Evolutionary conservation across 2,113 vertebrate genomes (phyloP), one percentile per base, ranked within the genome.

Genomic region (Oncorhynchus nerka): DNA sequence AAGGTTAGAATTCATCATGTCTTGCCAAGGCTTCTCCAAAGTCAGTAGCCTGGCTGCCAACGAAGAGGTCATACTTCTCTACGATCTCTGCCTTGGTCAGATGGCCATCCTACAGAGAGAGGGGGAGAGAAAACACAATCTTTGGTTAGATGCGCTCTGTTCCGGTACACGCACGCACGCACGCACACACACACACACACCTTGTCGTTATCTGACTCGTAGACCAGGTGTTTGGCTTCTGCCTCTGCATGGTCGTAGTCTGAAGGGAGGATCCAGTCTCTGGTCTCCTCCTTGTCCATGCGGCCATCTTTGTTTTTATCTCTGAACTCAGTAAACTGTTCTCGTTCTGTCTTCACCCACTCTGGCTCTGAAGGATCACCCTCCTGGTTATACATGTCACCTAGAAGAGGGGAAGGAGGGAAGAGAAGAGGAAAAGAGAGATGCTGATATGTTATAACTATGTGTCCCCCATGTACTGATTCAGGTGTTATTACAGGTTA

Each of bases 241-340:
- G 98, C 97, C 55, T 99, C 98, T 0, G 97, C 97, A 0, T 99
- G 98, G 85, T 99, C 98, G 0, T 99, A 99, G 76, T 99, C 97
- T 0, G 93, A 96, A 1, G 98, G 98, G 16, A 99, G 92, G 83
- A 99, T 99, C 97, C 98, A 99, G 61, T 98, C 97, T 77, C 95
- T 95, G 66, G 97, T 99, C 83, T 99, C 98, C 0, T 97, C 96
- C 67, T 95, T 96, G 91, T 99, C 97, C 98, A 99, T 99, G 65
- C 94, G 96, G 1, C 98, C 97, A 0, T 99, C 98, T 34, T 93
- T 95, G 87, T 99, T 98, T 87, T 97, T 97, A 87, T 99, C 97
- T 68, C 98, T 91, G 89, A 99, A 99, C 45, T 99, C 97, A 20
- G 95, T 93, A 16, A 99, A 99, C 62, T 99, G 98, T 3, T 99